Conservation (phyloP, 2,113 vertebrate genomes). For the Oryzias woworae region DNA sequence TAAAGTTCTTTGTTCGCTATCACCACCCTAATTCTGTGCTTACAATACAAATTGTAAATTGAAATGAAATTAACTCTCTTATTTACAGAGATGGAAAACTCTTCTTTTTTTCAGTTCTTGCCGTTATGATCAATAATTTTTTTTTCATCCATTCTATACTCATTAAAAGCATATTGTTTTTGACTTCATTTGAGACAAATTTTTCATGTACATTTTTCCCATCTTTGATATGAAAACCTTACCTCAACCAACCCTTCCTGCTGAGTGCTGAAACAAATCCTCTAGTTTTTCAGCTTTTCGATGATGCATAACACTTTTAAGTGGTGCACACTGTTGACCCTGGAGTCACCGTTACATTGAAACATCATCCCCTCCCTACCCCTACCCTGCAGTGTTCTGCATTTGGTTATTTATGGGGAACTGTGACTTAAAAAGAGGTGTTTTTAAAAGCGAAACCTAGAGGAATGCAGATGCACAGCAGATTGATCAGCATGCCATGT, state of each 20-base stretch:
- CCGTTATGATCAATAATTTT: too few species aligned
- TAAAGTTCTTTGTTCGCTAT: too few species aligned
- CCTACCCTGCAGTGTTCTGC: conserved; percentile 19
- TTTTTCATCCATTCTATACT: too few species aligned
- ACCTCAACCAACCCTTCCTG: conserved; percentile 9
- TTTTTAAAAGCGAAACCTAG: conserved; percentile 35
- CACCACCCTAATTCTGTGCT: too few species aligned
- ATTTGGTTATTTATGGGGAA: conserved; percentile 49
- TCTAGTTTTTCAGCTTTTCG: conserved; percentile 30
- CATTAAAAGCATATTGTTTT: too few species aligned
- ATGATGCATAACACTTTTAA: conserved; percentile 48
- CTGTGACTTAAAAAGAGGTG: conserved; percentile 40
- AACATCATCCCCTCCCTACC: conserved; percentile 31
- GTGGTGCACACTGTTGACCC: conserved; percentile 55
- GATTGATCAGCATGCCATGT: conserved; percentile 16
- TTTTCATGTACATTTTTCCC: conserved; percentile 14
- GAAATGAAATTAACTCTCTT: too few species aligned
- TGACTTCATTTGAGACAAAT: not conserved
- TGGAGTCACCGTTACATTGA: conserved; percentile 27
- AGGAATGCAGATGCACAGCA: conserved; percentile 48
- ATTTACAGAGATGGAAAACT: too few species aligned
- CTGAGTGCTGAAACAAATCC: conserved; percentile 25
- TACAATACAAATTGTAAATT: too few species aligned
- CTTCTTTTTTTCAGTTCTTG: too few species aligned
- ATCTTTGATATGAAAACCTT: conserved; percentile 20